Conservation (phyloP, 2,113 vertebrate species). For the zebrafish (Danio rerio) region GRCz12tu NC_133193.1:6752001-6752500, state of each 20-base stretch:
- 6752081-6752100: constrained; percentile 9
- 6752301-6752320: neutral
- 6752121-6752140: constrained; percentile 31
- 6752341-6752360: neutral
- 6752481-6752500: neutral
- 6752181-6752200: constrained; percentile 49
- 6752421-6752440: too few species aligned
- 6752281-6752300: too few species aligned
- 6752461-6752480: too few species aligned
- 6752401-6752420: too few species aligned
- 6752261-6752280: constrained; percentile 66
- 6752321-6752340: neutral
- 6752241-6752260: constrained; percentile 91
- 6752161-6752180: constrained; percentile 70
- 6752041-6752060: constrained; percentile 39
- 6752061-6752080: constrained; percentile 44
- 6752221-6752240: constrained; percentile 48
- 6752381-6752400: too few species aligned
- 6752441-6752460: too few species aligned
- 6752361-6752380: neutral
- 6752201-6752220: constrained; percentile 57
- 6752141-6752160: neutral
- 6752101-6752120: constrained; percentile 30
- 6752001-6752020: too few species aligned
- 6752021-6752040: constrained; percentile 22